Percentiles rank a stretch among this genome's conserved stretches.
Conservation (phyloP, 1,140 invertebrate genomes). For the Tetramorium simillimum region DNA sequence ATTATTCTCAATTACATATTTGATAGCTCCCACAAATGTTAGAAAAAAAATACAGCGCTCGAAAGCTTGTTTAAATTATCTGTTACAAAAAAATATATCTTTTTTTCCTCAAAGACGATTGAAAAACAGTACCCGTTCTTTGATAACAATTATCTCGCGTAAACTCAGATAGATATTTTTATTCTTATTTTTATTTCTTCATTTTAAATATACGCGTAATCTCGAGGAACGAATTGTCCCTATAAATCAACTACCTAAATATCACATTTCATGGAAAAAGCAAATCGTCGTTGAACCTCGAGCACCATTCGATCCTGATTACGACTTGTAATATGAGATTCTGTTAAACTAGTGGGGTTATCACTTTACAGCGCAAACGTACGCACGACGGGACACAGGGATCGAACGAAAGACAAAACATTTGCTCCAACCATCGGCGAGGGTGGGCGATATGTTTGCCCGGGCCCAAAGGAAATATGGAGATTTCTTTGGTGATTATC, state of each 20-base stretch:
- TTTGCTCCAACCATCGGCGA: constrained; percentile 1
- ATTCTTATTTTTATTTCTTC: background rate
- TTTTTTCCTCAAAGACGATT: background rate
- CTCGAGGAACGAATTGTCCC: background rate
- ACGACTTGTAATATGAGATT: constrained; percentile 36
- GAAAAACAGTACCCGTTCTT: background rate
- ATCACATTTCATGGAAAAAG: constrained; percentile 33
- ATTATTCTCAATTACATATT: background rate
- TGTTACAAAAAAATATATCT: background rate
- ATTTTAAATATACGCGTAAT: background rate
- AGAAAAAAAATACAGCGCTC: background rate
- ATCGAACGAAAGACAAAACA: constrained; percentile 24
- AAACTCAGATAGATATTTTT: background rate
- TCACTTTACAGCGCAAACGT: constrained; percentile 35
- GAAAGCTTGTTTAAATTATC: background rate
- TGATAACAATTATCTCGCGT: background rate
- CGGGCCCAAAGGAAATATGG: constrained; percentile 8
- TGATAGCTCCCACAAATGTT: background rate
- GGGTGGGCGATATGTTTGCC: constrained; percentile 20
- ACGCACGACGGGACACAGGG: background rate
- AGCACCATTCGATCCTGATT: constrained; percentile 22
- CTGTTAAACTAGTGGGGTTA: constrained; percentile 25
- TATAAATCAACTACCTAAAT: constrained; percentile 27
- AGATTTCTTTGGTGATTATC: background rate
- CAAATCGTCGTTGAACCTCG: background rate